These are phyloP conservation scores for Sinosuthora webbiana DNA, from an alignment of 2,113 vertebrate species.

Conservation along the genomic window DNA sequence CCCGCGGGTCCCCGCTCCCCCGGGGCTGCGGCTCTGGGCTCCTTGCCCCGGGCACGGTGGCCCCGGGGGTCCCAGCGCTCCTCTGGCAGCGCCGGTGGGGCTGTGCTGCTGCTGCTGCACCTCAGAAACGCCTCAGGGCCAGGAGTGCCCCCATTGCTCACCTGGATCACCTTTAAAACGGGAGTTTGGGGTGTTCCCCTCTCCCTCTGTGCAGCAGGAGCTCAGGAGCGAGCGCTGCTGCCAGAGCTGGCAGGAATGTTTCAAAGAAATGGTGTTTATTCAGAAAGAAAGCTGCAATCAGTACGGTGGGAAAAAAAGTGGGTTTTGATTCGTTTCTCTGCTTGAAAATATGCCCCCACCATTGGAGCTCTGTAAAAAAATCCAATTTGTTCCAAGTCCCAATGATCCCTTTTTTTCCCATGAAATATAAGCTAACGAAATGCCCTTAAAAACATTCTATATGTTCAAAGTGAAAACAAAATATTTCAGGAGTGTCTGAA, in stretches of 20 bases:
- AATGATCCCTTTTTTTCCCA: neutral
- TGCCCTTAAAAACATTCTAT: neutral
- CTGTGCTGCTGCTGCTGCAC: neutral
- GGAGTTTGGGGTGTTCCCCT: neutral
- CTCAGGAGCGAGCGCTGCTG: rapidly evolving
- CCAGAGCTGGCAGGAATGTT: neutral
- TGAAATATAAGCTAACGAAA: neutral
- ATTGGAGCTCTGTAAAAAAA: neutral
- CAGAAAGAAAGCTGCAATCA: neutral
- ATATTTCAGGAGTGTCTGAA: neutral
- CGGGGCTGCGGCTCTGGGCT: neutral
- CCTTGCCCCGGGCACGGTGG: neutral
- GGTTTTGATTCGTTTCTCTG: neutral
- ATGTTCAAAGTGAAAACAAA: neutral
- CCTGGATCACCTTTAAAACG: rapidly evolving
- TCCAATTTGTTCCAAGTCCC: neutral
- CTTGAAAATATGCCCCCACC: neutral
- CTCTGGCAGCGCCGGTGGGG: rapidly evolving
- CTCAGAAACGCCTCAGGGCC: rapidly evolving
- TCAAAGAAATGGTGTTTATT: neutral
- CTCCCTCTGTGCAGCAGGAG: neutral
- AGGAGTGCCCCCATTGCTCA: rapidly evolving
- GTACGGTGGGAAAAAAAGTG: neutral
- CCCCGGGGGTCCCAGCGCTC: neutral
- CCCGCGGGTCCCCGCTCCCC: neutral